Evolutionary conservation across 2,113 vertebrate species (phyloP), one percentile per base, ranked within the genome.

Genomic region (Zapus hudsonius): DNA sequence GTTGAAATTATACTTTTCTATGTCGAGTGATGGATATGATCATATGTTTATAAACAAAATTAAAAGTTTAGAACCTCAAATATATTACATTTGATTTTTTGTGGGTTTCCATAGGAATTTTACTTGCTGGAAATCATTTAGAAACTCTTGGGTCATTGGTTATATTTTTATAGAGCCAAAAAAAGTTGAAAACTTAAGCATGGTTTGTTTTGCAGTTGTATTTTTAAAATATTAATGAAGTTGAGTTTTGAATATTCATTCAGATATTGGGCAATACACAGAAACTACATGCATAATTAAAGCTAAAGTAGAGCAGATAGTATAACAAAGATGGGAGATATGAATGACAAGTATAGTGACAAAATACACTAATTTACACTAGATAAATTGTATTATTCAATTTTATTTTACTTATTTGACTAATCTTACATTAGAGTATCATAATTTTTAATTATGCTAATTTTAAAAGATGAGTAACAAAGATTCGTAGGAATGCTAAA

Each of bases 221-320:
- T 67, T 84, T 95, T 95, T 75, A 38, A 92, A 92, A 81, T 81
- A 79, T 76, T 94, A 83, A 91, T 83, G 5, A 87, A 63, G 40
- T 52, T 85, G 27, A 81, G 78, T 93, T 87, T 92, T 74, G 9
- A 91, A 63, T 79, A 63, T 57, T 84, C 64, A 80, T 82, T 94
- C 36, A 52, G 40, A 70, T 15, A 74, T 67, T 89, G 44, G 3
- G 1, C 29, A 78, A 89, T 75, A 31, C 42, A 75, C 4, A 72
- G 44, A 90, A 83, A 40, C 42, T 66, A 73, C 33, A 78, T 79
- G 61, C 4, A 57, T 64, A 90, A 36, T 59, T 69, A 83, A 25
- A 57, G 52, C 4, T 81, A 61, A 82, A 69, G 7, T 52, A 61
- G 52, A 33, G 52, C 13, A 84, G 27, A 76, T 72, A 90, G 92